Evolutionary conservation across 2,888 invertebrate genomes (phyloP).

Genomic region (Agrenia bidenticulata): DNA sequence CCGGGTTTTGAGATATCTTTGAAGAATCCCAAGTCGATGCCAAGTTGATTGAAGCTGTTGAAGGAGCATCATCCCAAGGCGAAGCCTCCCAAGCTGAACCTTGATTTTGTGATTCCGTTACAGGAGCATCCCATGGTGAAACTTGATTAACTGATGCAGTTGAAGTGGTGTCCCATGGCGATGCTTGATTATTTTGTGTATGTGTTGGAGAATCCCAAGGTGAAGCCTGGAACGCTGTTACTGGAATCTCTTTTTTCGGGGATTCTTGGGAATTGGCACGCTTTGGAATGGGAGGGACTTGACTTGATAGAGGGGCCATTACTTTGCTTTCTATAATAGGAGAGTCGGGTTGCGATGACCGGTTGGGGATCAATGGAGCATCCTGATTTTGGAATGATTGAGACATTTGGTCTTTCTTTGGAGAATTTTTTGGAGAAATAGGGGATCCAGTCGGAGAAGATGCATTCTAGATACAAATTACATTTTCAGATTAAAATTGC

Average conservation of each 20-base stretch:
- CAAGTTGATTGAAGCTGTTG: no score
- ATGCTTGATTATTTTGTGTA: not conserved
- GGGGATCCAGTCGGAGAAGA: constrained; percentile 29
- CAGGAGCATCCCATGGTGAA: not conserved
- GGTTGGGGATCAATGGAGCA: constrained; percentile 37
- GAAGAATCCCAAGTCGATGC: constrained; percentile 2
- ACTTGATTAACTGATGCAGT: no score
- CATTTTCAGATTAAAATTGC: not conserved
- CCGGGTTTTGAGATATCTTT: not conserved
- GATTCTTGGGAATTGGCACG: constrained; percentile 42
- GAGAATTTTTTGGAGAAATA: constrained; percentile 43
- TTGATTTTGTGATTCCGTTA: not conserved
- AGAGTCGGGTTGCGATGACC: constrained; percentile 33
- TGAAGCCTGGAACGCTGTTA: not conserved
- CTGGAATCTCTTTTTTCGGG: constrained; percentile 32
- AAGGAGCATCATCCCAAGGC: no score
- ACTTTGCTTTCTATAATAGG: constrained; percentile 5
- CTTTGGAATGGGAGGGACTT: constrained; percentile 40
- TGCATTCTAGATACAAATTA: constrained; percentile 12
- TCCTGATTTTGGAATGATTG: constrained; percentile 23
- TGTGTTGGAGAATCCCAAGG: constrained; percentile 2
- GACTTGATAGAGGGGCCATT: constrained; percentile 9
- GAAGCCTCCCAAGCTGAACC: not conserved
- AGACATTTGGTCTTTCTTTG: constrained; percentile 34
- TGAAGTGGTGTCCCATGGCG: not conserved